These are phyloP conservation scores for Brachyopa scutellaris DNA, from an alignment of 2,888 invertebrate genomes.

Conservation along the genomic window DNA sequence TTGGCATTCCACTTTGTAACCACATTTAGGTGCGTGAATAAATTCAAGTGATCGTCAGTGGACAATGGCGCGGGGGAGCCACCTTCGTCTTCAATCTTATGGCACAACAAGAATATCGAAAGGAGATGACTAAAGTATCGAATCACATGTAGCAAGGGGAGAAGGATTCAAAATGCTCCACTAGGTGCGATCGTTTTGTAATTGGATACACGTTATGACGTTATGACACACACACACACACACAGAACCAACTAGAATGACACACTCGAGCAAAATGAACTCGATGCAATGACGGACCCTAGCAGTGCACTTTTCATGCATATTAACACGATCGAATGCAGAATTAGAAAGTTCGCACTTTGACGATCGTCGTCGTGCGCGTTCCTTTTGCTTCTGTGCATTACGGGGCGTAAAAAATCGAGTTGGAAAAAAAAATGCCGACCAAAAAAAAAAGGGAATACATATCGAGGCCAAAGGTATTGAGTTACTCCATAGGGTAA, in stretches of 20 bases:
- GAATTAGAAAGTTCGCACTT: slow-evolving; percentile 56
- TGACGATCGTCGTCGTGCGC: neutral
- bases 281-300: neutral
- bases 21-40: slow-evolving; percentile 17
- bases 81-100: neutral
- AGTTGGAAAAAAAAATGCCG: neutral
- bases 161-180: neutral
- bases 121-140: slow-evolving; percentile 7
- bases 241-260: neutral
- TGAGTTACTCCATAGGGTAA: neutral
- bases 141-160: neutral
- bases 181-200: slow-evolving; percentile 23
- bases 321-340: slow-evolving; percentile 48
- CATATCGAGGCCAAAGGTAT: slow-evolving; percentile 31
- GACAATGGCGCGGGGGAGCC: neutral
- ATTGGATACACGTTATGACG: slow-evolving; percentile 15
- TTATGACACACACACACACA: neutral
- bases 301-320: slow-evolving; percentile 41
- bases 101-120: neutral
- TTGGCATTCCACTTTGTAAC: slow-evolving; percentile 6
- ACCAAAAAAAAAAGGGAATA: neutral
- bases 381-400: neutral
- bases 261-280: slow-evolving; percentile 10
- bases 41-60: slow-evolving; percentile 7
- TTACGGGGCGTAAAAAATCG: neutral